A percentile compares a stretch with the other conserved stretches of the same genome.
These are phyloP conservation scores for Ciconia stormi DNA, from an alignment of 2,113 vertebrate genomes.

Conservation along the genomic window DNA sequence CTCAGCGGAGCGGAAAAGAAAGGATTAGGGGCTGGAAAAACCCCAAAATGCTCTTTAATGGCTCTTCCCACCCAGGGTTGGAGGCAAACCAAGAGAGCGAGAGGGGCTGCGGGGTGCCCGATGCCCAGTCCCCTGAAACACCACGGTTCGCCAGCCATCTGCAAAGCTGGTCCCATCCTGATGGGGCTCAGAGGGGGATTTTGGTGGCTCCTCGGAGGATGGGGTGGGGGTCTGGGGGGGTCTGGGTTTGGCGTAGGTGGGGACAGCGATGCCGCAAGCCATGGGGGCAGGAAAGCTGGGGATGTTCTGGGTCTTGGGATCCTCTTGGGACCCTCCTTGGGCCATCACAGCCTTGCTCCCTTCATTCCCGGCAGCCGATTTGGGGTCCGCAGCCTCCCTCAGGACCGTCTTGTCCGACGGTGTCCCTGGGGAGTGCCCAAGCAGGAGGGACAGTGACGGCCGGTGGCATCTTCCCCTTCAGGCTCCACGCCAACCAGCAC, in stretches of 20 bases:
- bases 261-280: neutral
- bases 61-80: neutral
- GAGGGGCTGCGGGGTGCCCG: neutral
- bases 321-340: neutral
- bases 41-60: neutral
- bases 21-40: neutral
- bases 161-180: neutral
- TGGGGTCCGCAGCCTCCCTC: neutral
- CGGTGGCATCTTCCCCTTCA: neutral
- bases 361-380: neutral
- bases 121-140: rapidly evolving
- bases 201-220: neutral
- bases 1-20: neutral
- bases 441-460: neutral
- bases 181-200: neutral
- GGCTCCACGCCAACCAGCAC: rapidly evolving
- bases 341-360: neutral
- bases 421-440: neutral
- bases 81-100: neutral
- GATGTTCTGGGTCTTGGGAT: neutral
- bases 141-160: rapidly evolving
- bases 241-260: rapidly evolving
- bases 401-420: neutral
- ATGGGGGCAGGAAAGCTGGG: neutral
- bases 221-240: rapidly evolving